Base-by-base conservation (phyloP, 2,888 invertebrate species). In the Chalcis sispes region DNA sequence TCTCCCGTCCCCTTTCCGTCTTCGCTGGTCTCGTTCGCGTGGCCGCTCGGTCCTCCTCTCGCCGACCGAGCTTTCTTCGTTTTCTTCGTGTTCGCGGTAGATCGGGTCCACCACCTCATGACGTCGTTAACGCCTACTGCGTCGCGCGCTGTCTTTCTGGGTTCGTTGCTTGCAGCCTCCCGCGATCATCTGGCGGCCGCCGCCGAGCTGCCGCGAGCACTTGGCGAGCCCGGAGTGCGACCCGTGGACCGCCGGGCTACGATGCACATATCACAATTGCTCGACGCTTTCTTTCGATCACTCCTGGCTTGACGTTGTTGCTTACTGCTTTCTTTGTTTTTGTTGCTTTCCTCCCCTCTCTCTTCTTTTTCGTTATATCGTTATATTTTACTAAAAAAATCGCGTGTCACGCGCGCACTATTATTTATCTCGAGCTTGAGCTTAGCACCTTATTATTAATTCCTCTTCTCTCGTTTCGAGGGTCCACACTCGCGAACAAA, bases 191-290 rank as follows among this genome's bases (percentile, higher is more conserved):
- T 64, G 36, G 18, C 32, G 2, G 25, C 32, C 10, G 36, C 5
- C 23, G 13, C n/a, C 8, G 10, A 20, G 1, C 27, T 15, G 27
- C 7, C 25, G 15, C 50, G 8, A 10, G 25, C 18, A 32, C 23
- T 1, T 5, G 2, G 15, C 25, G 13, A 36, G n/a, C 40, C 58
- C 27, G 23, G n/a, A 52, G 20, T 13, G 42, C 20, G 27, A 66
- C 50, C 27, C 36, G 42, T 42, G 59, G 52, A 56, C 56, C 61
- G 46, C 56, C 32, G 64, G 56, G 29, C 56, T 64, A 46, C 25
- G 42, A 73, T 66, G 42, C 66, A 73, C 73, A 73, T 73, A 29
- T 61, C 66, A 73, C 66, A 59, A 65, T 4, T n/a, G 13, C n/a
- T n/a, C n/a, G n/a, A n/a, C n/a, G n/a, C 27, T 36, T n/a, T n/a